A percentile compares a stretch with the other conserved stretches of the same genome.
These are phyloP conservation scores for Venustoraphidia nigricollis DNA, from an alignment of 2,888 invertebrate species.

Conservation along the genomic window DNA sequence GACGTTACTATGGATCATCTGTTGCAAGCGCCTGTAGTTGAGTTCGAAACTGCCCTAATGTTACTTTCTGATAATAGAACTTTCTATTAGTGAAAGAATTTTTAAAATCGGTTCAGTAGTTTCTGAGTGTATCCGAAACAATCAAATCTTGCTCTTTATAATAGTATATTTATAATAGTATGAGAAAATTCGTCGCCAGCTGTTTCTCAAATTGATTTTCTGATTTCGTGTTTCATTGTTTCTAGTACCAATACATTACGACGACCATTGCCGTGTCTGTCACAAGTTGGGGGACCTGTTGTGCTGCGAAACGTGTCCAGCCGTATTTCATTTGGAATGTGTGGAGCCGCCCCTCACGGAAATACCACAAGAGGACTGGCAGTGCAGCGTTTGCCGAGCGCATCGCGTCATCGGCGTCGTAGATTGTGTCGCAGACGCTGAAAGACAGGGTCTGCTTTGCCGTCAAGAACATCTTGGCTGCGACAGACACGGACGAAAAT, in stretches of 20 bases:
- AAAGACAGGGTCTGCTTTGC: constrained; percentile 80
- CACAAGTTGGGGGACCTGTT: constrained; percentile 86
- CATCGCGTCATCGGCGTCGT: constrained; percentile 86
- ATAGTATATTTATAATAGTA: too few relatives aligned
- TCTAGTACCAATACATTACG: constrained; percentile 70
- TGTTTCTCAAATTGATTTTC: not conserved
- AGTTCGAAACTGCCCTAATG: too few relatives aligned
- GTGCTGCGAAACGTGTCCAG: constrained; percentile 96
- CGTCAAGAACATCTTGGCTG: constrained; percentile 89
- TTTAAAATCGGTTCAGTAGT: too few relatives aligned
- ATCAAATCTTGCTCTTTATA: too few relatives aligned
- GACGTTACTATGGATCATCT: too few relatives aligned
- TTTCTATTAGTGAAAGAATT: too few relatives aligned
- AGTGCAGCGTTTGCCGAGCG: constrained; percentile 83
- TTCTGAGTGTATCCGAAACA: too few relatives aligned
- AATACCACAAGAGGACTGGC: constrained; percentile 96
- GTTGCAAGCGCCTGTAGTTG: too few relatives aligned
- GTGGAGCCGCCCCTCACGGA: constrained; percentile 87
- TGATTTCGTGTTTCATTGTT: constrained; percentile 11
- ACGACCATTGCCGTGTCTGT: constrained; percentile 84
- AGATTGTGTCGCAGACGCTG: constrained; percentile 82
- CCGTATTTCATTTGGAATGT: constrained; percentile 94
- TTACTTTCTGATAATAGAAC: too few relatives aligned
- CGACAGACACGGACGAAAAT: constrained; percentile 92
- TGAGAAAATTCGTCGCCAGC: too few relatives aligned